Base-by-base conservation (phyloP, 2,888 invertebrate species). In the Heliconius cydno region DNA sequence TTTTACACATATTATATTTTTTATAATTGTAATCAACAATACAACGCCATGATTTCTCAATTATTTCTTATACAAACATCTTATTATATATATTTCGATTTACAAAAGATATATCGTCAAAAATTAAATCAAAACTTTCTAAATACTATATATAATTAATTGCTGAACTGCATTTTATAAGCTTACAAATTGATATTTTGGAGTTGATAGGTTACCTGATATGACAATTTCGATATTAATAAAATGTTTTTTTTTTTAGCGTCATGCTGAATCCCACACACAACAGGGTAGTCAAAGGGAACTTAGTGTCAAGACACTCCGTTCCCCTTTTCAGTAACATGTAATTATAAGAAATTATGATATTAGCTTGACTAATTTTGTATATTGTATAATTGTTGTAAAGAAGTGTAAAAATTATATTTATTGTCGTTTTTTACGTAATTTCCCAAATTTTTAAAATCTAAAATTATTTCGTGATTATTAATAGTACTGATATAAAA, bases 141-240 rank as follows among this genome's bases (percentile, higher is more conserved):
- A 41, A 70, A 70, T 41, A 41, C 41, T n/a, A 70, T 70, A 70
- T n/a, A 70, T 70, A 70, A 70, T 28, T 38, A 7, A 72, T 57
- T 73, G n/a, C 34, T n/a, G 9, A 60, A 73, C 34, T 73, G 60
- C 38, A 38, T 34, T 73, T 15, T 25, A 38, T 57, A 72, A 57
- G 34, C 15, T 38, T 60, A 38, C 34, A 60, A 70, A 15, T 60
- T 73, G 73, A 73, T 73, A 73, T 73, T 60, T 38, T 38, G 34
- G 4, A 70, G 70, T 70, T 73, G n/a, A 30, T 57, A 57, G 28
- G 6, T 30, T 34, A 72, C n/a, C 6, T 91, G 91, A 93, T 93
- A 93, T 92, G 92, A 89, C 85, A 85, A 82, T 85, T 86, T 85
- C 91, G 92, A 92, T 92, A 92, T 91, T 86, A 84, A 72, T 34